phyloP scores from a whole-genome alignment of 2,113 vertebrate species.

The Rhizomys pruinosus region DNA sequence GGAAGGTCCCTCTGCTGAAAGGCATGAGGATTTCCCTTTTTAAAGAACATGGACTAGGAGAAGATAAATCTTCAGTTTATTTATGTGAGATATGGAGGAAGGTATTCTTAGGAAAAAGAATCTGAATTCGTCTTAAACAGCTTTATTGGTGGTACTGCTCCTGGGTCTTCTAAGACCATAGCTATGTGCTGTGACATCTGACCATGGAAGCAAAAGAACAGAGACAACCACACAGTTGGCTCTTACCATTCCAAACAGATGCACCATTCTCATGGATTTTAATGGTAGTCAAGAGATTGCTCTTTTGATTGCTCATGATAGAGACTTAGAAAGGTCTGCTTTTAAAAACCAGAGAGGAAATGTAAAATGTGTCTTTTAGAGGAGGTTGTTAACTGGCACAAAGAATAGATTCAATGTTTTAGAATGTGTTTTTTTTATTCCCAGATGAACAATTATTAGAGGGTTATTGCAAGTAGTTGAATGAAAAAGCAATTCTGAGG shows the following conservation, averaged over 20 bases:
- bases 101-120: background rate
- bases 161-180: constrained; percentile 56
- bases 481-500: constrained; percentile 68
- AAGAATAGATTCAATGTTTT: constrained; percentile 49
- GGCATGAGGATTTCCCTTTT: too few relatives aligned
- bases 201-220: constrained; percentile 42
- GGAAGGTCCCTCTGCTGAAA: background rate
- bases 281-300: constrained; percentile 7
- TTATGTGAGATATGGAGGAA: constrained; percentile 17
- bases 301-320: constrained; percentile 57
- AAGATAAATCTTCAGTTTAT: background rate
- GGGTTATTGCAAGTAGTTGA: constrained; percentile 66
- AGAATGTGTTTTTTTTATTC: constrained; percentile 11
- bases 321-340: constrained; percentile 59
- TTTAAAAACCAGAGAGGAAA: constrained; percentile 57
- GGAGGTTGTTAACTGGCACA: background rate
- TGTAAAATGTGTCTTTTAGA: constrained; percentile 28
- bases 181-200: constrained; percentile 68
- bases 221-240: constrained; percentile 39
- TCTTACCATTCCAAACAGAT: background rate
- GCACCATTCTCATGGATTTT: constrained; percentile 39
- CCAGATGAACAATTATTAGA: constrained; percentile 69
- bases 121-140: constrained; percentile 58
- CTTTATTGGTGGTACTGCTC: constrained; percentile 39
- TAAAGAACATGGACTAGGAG: background rate